These are phyloP conservation scores for Siniperca scherzeri DNA, from an alignment of 2,797 vertebrate genomes.

Conservation along the genomic window DNA sequence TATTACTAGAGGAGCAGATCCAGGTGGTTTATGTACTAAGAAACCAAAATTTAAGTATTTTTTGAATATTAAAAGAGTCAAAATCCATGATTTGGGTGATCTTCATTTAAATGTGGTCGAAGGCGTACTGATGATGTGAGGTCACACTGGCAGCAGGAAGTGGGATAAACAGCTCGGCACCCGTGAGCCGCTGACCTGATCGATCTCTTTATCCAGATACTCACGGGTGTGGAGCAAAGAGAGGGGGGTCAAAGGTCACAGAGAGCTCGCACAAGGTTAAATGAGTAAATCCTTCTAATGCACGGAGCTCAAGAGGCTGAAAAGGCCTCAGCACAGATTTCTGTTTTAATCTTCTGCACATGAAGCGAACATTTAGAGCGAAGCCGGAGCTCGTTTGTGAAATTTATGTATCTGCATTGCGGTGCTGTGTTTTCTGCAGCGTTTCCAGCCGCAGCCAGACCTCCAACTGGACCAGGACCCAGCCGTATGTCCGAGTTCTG, in stretches of 20 bases:
- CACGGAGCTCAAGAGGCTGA: not conserved
- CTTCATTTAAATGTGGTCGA: slow-evolving; percentile 24
- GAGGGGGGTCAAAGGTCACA: slow-evolving; percentile 36
- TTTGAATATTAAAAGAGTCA: slow-evolving; percentile 83
- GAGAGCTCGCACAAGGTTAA: not conserved
- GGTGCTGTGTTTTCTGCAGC: slow-evolving; percentile 19
- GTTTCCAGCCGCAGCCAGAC: slow-evolving; percentile 17
- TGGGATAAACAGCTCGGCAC: not conserved
- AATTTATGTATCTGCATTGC: slow-evolving; percentile 76
- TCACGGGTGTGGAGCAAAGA: slow-evolving; percentile 10
- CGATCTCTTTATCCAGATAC: slow-evolving; percentile 4
- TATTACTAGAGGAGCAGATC: slow-evolving; percentile 66
- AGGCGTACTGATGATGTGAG: slow-evolving; percentile 1
- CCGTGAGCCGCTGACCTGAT: not conserved
- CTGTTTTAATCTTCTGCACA: not conserved
- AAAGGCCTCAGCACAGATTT: not conserved
- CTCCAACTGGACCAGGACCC: not conserved
- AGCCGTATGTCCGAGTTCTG: not conserved
- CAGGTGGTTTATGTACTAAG: slow-evolving; percentile 80
- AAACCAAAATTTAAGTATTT: slow-evolving; percentile 84
- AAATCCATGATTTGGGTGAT: slow-evolving; percentile 53
- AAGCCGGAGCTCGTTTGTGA: slow-evolving; percentile 40
- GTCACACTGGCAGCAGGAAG: not conserved
- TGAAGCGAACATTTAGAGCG: slow-evolving; percentile 3
- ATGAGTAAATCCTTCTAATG: not conserved